A percentile compares a stretch with the other conserved stretches of the same genome.
phyloP scores from a whole-genome alignment of 2,113 vertebrate species.

The Irena cyanogastra region DNA sequence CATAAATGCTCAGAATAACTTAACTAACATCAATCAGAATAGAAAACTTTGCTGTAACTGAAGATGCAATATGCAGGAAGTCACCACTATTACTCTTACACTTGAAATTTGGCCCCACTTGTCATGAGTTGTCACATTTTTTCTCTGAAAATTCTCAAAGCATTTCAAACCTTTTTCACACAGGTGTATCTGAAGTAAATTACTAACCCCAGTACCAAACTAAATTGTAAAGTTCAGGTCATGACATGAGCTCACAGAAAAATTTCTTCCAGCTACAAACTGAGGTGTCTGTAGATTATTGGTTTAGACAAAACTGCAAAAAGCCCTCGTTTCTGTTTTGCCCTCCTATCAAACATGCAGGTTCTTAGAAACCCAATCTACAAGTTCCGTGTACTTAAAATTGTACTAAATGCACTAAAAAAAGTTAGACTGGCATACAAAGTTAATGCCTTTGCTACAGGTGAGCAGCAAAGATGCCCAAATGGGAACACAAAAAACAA shows the following conservation, averaged over 20 bases:
- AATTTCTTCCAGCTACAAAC: neutral
- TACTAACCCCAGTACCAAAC: neutral
- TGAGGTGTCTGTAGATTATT: neutral
- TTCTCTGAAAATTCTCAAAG: neutral
- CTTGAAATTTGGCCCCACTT: neutral
- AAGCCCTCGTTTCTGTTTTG: neutral
- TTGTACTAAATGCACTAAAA: neutral
- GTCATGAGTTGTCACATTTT: neutral
- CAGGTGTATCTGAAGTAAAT: neutral
- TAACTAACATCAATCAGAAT: no score
- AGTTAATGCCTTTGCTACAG: neutral
- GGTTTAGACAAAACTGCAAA: neutral
- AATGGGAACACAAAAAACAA: neutral
- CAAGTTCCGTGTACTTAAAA: neutral
- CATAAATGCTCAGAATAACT: neutral
- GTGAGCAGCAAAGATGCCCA: neutral
- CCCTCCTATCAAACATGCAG: neutral
- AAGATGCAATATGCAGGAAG: neutral
- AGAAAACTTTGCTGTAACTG: neutral
- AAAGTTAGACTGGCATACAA: neutral
- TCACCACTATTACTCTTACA: neutral
- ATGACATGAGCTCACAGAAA: neutral
- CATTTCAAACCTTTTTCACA: neutral
- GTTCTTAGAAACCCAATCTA: neutral
- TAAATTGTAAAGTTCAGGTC: neutral